These are phyloP conservation scores for Mythimna pallens DNA, from an alignment of 2,888 invertebrate genomes.

Conservation along the genomic window DNA sequence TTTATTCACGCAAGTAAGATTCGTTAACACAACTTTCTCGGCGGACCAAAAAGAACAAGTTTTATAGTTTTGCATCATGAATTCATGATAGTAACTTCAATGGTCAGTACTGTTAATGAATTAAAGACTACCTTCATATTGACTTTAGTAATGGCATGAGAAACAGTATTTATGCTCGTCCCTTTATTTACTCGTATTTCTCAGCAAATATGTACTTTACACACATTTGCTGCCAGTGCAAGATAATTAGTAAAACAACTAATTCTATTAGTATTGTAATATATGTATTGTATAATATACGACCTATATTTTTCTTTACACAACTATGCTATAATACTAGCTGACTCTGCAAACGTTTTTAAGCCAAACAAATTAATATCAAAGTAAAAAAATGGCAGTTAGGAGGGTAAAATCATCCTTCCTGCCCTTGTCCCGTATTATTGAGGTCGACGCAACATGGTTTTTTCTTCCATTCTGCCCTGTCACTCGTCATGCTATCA, in stretches of 20 bases:
- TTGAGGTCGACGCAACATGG: too few species aligned
- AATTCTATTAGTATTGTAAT: conserved; percentile 2
- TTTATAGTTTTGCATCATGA: background rate
- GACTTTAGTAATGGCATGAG: background rate
- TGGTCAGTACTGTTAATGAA: background rate
- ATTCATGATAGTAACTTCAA: background rate
- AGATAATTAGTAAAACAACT: conserved; percentile 1
- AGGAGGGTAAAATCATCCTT: too few species aligned
- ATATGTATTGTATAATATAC: background rate
- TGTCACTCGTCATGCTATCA: too few species aligned
- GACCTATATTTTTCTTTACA: too few species aligned
- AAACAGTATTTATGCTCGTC: background rate
- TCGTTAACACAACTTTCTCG: conserved; percentile 24
- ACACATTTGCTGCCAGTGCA: background rate
- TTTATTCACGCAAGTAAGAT: conserved; percentile 6
- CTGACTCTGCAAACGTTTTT: too few species aligned
- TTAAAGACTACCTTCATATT: background rate
- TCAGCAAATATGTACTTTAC: background rate
- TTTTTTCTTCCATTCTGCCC: too few species aligned
- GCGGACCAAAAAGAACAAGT: background rate
- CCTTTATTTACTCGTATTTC: background rate
- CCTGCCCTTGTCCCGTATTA: too few species aligned
- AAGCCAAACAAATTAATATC: too few species aligned
- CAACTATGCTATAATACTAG: too few species aligned
- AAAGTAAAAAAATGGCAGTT: too few species aligned